Conservation (phyloP, 2,797 vertebrate genomes). For the Scleropages formosus region DNA sequence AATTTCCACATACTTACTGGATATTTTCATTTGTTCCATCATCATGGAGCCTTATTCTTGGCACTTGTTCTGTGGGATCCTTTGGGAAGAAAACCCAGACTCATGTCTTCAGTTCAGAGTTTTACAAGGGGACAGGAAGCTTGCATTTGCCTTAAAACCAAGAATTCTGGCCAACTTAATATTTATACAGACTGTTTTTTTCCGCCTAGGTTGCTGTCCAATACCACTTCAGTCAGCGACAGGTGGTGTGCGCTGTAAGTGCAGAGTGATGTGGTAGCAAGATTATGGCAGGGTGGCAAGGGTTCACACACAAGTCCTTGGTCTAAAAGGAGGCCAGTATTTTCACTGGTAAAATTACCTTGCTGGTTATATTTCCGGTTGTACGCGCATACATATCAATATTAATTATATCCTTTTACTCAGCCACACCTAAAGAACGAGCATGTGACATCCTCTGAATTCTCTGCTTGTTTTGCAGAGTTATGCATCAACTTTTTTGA, state of each 20-base stretch:
- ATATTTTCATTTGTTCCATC: constrained; percentile 47
- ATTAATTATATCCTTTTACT: neutral
- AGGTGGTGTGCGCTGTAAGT: neutral
- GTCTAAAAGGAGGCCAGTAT: neutral
- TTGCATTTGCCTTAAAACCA: constrained; percentile 11
- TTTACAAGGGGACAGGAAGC: constrained; percentile 47
- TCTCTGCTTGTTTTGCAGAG: constrained; percentile 16
- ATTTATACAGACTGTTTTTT: constrained; percentile 51
- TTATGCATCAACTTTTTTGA: neutral
- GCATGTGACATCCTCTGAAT: neutral
- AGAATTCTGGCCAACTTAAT: constrained; percentile 17
- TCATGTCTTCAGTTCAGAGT: constrained; percentile 50
- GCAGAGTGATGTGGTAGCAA: neutral
- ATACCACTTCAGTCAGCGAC: constrained; percentile 44
- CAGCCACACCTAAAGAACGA: neutral
- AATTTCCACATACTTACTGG: neutral
- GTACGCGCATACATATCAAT: neutral
- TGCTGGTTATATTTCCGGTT: constrained; percentile 1
- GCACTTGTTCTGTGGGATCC: constrained; percentile 48
- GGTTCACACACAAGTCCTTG: neutral
- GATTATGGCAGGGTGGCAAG: neutral
- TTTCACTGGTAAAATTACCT: neutral
- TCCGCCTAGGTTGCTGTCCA: constrained; percentile 46
- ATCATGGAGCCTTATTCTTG: constrained; percentile 36
- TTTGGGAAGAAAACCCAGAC: constrained; percentile 46